phyloP scores from a whole-genome alignment of 2,888 invertebrate genomes.

The Latrodectus elegans region DNA sequence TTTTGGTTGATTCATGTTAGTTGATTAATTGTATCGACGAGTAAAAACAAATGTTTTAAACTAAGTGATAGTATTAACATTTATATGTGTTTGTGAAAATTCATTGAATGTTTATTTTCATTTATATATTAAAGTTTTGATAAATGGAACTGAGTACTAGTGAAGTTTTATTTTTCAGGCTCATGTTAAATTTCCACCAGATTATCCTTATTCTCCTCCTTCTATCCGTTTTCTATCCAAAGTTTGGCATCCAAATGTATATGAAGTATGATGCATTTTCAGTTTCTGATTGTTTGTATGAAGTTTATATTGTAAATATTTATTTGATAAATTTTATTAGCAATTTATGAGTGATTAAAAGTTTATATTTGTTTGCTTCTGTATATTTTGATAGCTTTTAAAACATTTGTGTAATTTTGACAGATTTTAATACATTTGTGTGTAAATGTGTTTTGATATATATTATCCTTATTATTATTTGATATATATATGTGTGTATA shows the following conservation, averaged over 20 bases:
- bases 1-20: not conserved
- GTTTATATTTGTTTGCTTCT: no score
- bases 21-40: not conserved
- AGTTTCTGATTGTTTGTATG: not conserved
- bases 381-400: no score
- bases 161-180: conserved; percentile 83
- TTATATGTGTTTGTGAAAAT: not conserved
- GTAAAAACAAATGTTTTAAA: not conserved
- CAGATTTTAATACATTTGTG: no score
- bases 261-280: conserved; percentile 86
- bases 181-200: conserved; percentile 97
- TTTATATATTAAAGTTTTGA: no score
- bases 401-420: no score
- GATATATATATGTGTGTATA: no score
- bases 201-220: conserved; percentile 99
- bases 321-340: no score
- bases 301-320: no score
- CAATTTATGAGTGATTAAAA: no score
- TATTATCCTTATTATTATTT: no score
- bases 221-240: conserved; percentile 97
- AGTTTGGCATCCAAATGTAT: conserved; percentile 99
- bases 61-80: not conserved
- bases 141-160: no score
- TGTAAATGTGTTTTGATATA: no score
- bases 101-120: not conserved